These are phyloP conservation scores for Felis chaus DNA, from an alignment of 2,113 vertebrate species.

Conservation along the genomic window DNA sequence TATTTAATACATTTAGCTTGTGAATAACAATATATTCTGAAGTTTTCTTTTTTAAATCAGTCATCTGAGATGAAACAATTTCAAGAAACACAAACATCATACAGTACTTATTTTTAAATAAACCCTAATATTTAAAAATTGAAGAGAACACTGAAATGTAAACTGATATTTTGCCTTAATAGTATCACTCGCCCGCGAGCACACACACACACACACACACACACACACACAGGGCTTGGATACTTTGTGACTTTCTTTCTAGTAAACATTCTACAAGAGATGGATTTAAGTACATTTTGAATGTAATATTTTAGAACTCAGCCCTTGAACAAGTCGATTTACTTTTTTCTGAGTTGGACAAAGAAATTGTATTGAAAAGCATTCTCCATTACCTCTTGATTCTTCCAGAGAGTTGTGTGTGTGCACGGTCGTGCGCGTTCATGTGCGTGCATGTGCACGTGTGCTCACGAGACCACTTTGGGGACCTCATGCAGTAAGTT, in stretches of 20 bases:
- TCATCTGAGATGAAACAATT: not conserved
- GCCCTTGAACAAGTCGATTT: slow-evolving; percentile 59
- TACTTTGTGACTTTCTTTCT: not conserved
- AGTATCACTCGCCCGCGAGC: not conserved
- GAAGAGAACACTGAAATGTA: not conserved
- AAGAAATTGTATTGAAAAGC: slow-evolving; percentile 83
- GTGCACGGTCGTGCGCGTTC: not conserved
- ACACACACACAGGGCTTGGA: not conserved
- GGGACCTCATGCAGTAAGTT: slow-evolving; percentile 91
- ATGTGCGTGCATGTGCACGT: slow-evolving; percentile 69
- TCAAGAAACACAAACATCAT: not conserved
- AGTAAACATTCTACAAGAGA: slow-evolving; percentile 53
- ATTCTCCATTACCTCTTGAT: slow-evolving; percentile 83
- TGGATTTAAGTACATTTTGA: slow-evolving; percentile 53
- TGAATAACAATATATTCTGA: not conserved
- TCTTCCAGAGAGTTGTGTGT: slow-evolving; percentile 77
- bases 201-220: slow-evolving; percentile 21
- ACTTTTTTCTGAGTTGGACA: slow-evolving; percentile 74
- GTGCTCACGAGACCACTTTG: slow-evolving; percentile 86
- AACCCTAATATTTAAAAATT: not conserved
- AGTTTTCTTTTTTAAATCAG: not conserved
- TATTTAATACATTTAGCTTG: slow-evolving; percentile 29
- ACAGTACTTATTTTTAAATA: not conserved
- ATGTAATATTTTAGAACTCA: slow-evolving; percentile 55
- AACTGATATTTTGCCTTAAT: not conserved